Evolutionary conservation across 2,797 vertebrate genomes (phyloP), one percentile per base, ranked within the genome.

Genomic region (Enteromius argenteus): DNA sequence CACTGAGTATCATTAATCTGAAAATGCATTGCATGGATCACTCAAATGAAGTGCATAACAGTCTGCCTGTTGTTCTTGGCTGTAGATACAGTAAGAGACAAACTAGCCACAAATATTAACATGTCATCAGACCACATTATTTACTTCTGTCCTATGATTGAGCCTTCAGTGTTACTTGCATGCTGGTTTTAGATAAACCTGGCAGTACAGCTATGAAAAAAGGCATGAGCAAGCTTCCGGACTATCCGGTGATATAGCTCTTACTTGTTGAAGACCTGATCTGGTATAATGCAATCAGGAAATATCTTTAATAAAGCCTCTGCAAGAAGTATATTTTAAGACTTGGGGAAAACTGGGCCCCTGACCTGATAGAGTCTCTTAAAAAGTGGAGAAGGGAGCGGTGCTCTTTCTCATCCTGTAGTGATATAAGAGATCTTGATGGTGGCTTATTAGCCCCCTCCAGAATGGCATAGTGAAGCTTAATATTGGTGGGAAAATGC

Each of bases 311-410:
- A 79, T 90, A 84, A 89, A 51, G 19, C 67, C 87, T 84, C 83
- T 85, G 87, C 87, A 90, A 80, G 89, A 89, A 88, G 90, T 90
- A 87, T 94, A 92, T 92, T 93, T 94, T 92, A 91, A 90, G 90
- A 83, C 82, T 60, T 0, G 42, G 75, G 32, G 81, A 77, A 76
- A 79, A 85, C 72, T 82, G 79, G 89, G 87, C 88, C 88, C 82
- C 80, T 39, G 37, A 77, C 85, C 87, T 84, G 85, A 53, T 79
- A 86, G 85, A 84, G 58, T 44, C 78, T 85, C 49, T 86, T 90
- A 87, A 87, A 90, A 92, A 91, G 89, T 23, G 79, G 71, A 88
- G 87, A 83, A 84, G 75, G 71, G 58, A 68, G 77, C 64, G 30
- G 56, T 15, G 8, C 23, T 60, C 56, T 68, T 6, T 69, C 67